Evolutionary conservation across 2,888 invertebrate species (phyloP), one percentile per base, ranked within the genome.

Genomic region (Caenorhabditis sinica): DNA sequence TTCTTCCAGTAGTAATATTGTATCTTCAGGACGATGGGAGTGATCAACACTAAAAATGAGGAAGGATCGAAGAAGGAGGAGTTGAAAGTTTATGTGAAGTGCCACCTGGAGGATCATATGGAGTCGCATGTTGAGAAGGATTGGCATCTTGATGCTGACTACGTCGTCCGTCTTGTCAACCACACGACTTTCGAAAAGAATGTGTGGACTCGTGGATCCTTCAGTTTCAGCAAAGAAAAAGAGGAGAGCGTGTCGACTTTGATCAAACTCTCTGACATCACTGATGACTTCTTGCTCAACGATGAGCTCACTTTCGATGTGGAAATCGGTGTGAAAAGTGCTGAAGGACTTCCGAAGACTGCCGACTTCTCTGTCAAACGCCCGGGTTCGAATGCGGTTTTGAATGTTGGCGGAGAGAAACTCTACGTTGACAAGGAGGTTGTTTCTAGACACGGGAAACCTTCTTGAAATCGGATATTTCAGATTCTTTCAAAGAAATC

Each of bases 311-410:
- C 66, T 45, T 66, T 75, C 43, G 75, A 66, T 17, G 75, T 68
- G 60, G 66, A 75, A 20, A 58, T 75, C 30, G 75, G 75, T 9
- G 66, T 75, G 56, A 68, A 68, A 33, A 63, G 36, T 30, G 11
- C 58, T 0, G 33, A 66, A 36, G 60, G 60, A 9, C 25, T 58
- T 20, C 33, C 28, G 15, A 75, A 58, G 15, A 33, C 36, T 11
- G 60, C 23, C 5, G 36, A 63, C 33, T 45, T 74, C 28, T 43
- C 30, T 5, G 66, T 58, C 8, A 68, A 75, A 58, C 25, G 53
- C n/a, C 36, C 51, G 5, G 28, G 45, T 5, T 25, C 66, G 0
- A 23, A 56, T 49, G 45, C 23, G 15, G 25, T 58, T 45, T 40
- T 75, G 15, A 33, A n/a, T 33, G 66, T 68, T 23, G 66, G 56